These are phyloP conservation scores for Xyrichtys novacula DNA, from an alignment of 2,797 vertebrate genomes.

Conservation along the genomic window DNA sequence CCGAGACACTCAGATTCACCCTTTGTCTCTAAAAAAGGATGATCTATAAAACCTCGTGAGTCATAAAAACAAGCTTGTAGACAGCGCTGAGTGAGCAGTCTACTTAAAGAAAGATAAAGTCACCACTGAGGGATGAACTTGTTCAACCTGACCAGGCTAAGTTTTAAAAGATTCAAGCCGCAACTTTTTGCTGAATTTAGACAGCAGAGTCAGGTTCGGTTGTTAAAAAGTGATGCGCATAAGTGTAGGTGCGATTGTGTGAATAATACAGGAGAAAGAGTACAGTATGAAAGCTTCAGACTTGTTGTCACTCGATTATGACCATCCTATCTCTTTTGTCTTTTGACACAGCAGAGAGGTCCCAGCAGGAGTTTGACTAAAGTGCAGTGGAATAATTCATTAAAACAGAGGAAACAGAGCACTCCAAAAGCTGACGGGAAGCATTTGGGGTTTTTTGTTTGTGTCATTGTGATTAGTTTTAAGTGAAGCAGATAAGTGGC, in stretches of 20 bases:
- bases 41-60: slow-evolving; percentile 20
- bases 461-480: neutral
- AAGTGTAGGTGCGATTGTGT: neutral
- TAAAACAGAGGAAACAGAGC: slow-evolving; percentile 7
- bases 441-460: neutral
- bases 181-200: slow-evolving; percentile 20
- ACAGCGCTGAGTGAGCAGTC: slow-evolving; percentile 7
- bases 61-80: slow-evolving; percentile 9
- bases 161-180: slow-evolving; percentile 2
- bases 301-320: no score
- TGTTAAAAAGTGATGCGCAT: slow-evolving; percentile 16
- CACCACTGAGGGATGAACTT: slow-evolving; percentile 5
- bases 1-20: slow-evolving; percentile 22
- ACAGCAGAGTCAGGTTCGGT: neutral
- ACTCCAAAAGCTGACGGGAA: slow-evolving; percentile 5
- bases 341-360: slow-evolving; percentile 13
- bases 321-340: slow-evolving; percentile 48
- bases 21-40: slow-evolving; percentile 4
- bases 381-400: slow-evolving; percentile 26
- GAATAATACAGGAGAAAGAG: neutral
- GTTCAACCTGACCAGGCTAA: slow-evolving; percentile 25
- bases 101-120: slow-evolving; percentile 8
- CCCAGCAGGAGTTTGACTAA: slow-evolving; percentile 21
- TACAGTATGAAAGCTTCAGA: neutral
- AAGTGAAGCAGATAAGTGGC: neutral